These are phyloP conservation scores for Rhinella marina DNA, from an alignment of 2,797 vertebrate species.

Conservation along the genomic window DNA sequence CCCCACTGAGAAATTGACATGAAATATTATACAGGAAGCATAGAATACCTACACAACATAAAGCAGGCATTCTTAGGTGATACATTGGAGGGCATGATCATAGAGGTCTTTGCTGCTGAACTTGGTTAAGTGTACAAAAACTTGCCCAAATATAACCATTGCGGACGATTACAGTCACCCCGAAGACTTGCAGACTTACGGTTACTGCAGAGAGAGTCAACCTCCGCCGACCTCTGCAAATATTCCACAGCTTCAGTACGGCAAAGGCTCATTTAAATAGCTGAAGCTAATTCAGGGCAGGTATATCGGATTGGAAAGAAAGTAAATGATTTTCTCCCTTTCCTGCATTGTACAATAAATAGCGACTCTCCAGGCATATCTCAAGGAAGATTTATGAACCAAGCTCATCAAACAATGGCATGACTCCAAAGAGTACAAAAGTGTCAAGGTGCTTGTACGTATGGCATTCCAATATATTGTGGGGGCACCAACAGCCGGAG, in stretches of 20 bases:
- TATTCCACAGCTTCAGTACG: not conserved
- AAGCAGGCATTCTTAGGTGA: not conserved
- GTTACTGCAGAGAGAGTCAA: conserved; percentile 18
- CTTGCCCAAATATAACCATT: conserved; percentile 18
- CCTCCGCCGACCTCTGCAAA: not conserved
- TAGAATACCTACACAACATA: not conserved
- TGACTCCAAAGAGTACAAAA: conserved; percentile 17
- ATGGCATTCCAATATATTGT: not conserved
- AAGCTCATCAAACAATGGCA: conserved; percentile 44
- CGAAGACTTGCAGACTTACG: conserved; percentile 10
- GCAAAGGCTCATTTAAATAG: not conserved
- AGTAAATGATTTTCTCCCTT: conserved; percentile 41
- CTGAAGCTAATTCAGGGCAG: conserved; percentile 34
- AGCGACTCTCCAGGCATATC: conserved; percentile 33
- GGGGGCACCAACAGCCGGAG: not conserved
- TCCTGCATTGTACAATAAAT: conserved; percentile 44
- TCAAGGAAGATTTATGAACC: conserved; percentile 46
- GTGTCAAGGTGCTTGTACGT: conserved; percentile 29
- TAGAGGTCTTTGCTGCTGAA: conserved; percentile 1
- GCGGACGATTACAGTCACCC: conserved; percentile 21
- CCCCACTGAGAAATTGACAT: not conserved
- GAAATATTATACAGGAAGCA: not conserved
- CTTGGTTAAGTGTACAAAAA: conserved; percentile 10
- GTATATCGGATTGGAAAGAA: conserved; percentile 26
- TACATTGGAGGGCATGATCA: not conserved